Conservation (phyloP, 2,888 invertebrate species). For the Scaptomyza tumidula region DNA sequence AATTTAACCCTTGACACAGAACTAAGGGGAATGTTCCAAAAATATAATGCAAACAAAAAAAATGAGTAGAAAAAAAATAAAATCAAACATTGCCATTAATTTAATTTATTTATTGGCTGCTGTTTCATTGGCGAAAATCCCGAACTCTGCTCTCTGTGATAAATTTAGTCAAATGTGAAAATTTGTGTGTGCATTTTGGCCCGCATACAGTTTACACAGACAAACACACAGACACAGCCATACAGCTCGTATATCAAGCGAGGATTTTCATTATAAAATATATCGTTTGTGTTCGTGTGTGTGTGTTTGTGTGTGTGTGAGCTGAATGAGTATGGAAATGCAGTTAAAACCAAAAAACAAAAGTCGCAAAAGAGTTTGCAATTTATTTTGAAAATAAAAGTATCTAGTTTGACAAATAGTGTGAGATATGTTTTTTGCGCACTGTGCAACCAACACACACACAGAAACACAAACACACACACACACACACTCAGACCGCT, state of each 20-base stretch:
- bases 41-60: constrained; percentile 28
- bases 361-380: constrained; percentile 71
- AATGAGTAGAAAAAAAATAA: neutral
- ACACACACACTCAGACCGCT: neutral
- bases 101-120: constrained; percentile 85
- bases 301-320: neutral
- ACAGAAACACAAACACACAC: constrained; percentile 31
- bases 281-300: constrained; percentile 58
- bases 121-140: constrained; percentile 83
- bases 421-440: constrained; percentile 77
- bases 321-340: constrained; percentile 45
- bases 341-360: constrained; percentile 43
- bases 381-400: constrained; percentile 79
- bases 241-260: constrained; percentile 58
- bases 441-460: constrained; percentile 42
- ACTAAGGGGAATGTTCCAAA: neutral
- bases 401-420: constrained; percentile 81
- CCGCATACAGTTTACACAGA: constrained; percentile 58
- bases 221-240: constrained; percentile 17
- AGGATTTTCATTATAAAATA: constrained; percentile 84
- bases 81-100: constrained; percentile 77
- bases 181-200: constrained; percentile 78
- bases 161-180: constrained; percentile 83
- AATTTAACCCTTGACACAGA: constrained; percentile 50
- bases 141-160: constrained; percentile 63